These are phyloP conservation scores for Nesoenas mayeri DNA, from an alignment of 2,113 vertebrate species.

Conservation along the genomic window DNA sequence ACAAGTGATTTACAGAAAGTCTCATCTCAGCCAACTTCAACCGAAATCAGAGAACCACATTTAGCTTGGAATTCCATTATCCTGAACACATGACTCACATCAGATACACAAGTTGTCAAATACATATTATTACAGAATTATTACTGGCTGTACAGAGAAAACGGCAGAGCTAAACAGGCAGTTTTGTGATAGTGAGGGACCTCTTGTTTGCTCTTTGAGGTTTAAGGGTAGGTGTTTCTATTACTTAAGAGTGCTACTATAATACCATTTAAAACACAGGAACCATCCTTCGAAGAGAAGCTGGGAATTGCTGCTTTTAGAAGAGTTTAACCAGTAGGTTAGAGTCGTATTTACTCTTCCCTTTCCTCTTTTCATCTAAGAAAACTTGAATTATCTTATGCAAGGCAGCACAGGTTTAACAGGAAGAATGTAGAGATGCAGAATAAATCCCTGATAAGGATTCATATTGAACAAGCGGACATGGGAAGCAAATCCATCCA, in stretches of 20 bases:
- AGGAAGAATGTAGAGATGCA: background rate
- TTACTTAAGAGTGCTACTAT: background rate
- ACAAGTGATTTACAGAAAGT: conserved; percentile 20
- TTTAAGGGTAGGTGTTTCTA: background rate
- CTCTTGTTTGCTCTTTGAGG: background rate
- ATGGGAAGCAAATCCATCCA: background rate
- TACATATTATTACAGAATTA: conserved; percentile 22
- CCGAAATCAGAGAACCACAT: conserved; percentile 23
- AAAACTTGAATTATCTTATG: background rate
- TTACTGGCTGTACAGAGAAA: conserved; percentile 16
- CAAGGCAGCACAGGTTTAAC: background rate
- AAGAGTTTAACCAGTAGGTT: background rate
- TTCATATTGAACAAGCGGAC: background rate
- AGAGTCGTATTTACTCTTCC: background rate
- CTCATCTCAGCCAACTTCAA: background rate
- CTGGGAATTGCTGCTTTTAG: background rate
- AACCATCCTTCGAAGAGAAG: background rate
- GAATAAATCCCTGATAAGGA: background rate
- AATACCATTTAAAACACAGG: background rate
- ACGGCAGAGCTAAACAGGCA: background rate
- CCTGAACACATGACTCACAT: conserved; percentile 71
- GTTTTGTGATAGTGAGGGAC: background rate
- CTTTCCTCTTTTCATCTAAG: background rate
- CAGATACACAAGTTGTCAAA: conserved; percentile 51
- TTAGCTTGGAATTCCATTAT: conserved; percentile 76